Conservation (phyloP, 2,797 vertebrate genomes). For the Alca torda region DNA sequence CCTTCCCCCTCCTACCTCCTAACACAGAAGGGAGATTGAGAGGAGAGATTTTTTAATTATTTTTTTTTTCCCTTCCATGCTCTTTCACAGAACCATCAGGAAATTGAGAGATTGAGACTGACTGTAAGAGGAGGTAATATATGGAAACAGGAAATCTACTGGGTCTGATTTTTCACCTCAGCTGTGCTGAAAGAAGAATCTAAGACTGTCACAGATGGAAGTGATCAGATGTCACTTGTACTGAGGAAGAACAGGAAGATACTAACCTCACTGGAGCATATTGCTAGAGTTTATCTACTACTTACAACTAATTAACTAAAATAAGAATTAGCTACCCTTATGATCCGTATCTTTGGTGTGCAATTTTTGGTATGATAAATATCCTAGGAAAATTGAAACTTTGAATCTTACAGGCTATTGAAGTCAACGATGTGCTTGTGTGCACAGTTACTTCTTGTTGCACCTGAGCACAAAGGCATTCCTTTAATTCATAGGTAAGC, state of each 20-base stretch:
- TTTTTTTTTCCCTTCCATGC: background rate
- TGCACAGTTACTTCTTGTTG: rapidly evolving
- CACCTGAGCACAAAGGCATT: background rate
- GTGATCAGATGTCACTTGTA: constrained; percentile 31
- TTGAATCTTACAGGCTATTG: background rate
- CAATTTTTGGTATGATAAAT: background rate
- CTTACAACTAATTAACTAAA: constrained; percentile 13
- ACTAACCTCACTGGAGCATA: background rate
- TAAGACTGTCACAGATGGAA: constrained; percentile 36
- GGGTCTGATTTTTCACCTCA: constrained; percentile 49
- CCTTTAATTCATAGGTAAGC: background rate
- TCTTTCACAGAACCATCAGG: background rate
- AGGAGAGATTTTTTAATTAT: background rate
- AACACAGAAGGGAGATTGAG: background rate
- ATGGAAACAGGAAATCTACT: constrained; percentile 32
- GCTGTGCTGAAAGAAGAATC: constrained; percentile 17
- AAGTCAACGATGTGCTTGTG: background rate
- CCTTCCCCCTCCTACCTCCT: constrained; percentile 11
- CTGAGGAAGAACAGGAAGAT: constrained; percentile 36
- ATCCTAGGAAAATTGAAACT: background rate
- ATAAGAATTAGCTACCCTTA: background rate
- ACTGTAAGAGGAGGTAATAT: constrained; percentile 1
- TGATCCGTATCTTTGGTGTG: background rate
- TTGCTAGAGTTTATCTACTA: background rate
- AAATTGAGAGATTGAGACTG: background rate